Base-by-base conservation (phyloP, 2,113 vertebrate species). In the Microcebus griseorufus region DNA sequence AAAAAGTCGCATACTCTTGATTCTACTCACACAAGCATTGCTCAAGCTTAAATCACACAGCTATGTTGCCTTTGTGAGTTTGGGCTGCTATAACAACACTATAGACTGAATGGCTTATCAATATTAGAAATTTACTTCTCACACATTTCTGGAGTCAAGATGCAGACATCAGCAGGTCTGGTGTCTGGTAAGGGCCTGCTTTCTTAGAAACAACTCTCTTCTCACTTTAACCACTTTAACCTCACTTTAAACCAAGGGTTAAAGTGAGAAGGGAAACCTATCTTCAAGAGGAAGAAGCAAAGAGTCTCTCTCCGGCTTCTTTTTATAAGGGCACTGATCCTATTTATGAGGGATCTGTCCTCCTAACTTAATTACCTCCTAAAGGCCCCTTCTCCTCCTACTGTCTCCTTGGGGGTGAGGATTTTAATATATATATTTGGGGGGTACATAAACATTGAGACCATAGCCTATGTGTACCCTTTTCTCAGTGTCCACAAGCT, bases 281-380 rank as follows among this genome's bases (percentile, higher is more conserved):
- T 55, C 53, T 55, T 20, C 2, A 39, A 37, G 48, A 22, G 4
- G 13, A 29, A 75, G 53, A 55, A 1, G 8, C 3, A 58, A 58
- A 55, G 11, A 3, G 1, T 27, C n/a, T 85, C 27, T 4, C 20
- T 39, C 6, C 5, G 6, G 10, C 3, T 0, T 2, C 20, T 51
- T 70, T 90, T 90, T 20, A 69, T 23, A 78, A 79, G 4, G 2
- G 22, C 32, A 39, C 6, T 34, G 27, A 60, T 90, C 1, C 8
- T 53, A 42, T 62, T 14, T 20, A 72, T 6, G 29, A 16, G 6
- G n/a, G 22, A 12, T 34, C 25, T 9, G 69, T 0, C 29, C 6
- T 4, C 2, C 53, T 65, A 23, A 37, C 5, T 7, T 70, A 95
- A 85, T 8, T 8, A 32, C 5, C 22, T 22, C 12, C 5, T 0